Percentiles rank a stretch among this genome's conserved stretches.
Conservation (phyloP, 2,113 vertebrate species). For the Syngnathus typhle region DNA sequence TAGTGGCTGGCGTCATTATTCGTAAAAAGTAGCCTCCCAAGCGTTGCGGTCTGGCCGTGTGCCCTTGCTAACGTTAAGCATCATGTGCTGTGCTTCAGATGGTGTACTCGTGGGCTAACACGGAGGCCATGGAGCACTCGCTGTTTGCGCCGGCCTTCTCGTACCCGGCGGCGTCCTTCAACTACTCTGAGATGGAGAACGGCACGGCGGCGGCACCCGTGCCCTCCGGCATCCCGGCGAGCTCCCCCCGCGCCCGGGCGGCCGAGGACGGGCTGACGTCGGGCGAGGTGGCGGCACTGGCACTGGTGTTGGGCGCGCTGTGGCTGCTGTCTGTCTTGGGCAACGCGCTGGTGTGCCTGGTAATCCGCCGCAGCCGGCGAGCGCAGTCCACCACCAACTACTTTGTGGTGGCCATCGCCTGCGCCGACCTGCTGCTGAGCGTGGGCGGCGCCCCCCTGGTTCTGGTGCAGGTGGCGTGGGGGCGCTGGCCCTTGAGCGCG, state of each 20-base stretch:
- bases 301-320: conserved; percentile 71
- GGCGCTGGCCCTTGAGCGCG: conserved; percentile 75
- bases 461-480: conserved; percentile 76
- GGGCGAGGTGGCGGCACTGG: conserved; percentile 70
- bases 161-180: conserved; percentile 65
- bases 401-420: conserved; percentile 91
- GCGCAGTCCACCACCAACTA: conserved; percentile 92
- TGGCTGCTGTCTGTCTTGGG: conserved; percentile 85
- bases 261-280: conserved; percentile 45
- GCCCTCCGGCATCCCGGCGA: conserved; percentile 9
- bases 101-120: conserved; percentile 70
- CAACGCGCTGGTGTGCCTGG: conserved; percentile 84
- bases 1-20: no score
- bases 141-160: conserved; percentile 50
- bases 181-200: conserved; percentile 61
- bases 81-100: conserved; percentile 44
- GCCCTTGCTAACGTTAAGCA: not conserved
- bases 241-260: conserved; percentile 16
- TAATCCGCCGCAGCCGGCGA: conserved; percentile 87
- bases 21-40: no score
- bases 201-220: conserved; percentile 3
- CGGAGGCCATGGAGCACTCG: conserved; percentile 42
- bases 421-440: conserved; percentile 82
- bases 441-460: conserved; percentile 74
- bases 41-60: no score